These are phyloP conservation scores for Cheirogaleus medius DNA, from an alignment of 2,113 vertebrate species.

Conservation along the genomic window DNA sequence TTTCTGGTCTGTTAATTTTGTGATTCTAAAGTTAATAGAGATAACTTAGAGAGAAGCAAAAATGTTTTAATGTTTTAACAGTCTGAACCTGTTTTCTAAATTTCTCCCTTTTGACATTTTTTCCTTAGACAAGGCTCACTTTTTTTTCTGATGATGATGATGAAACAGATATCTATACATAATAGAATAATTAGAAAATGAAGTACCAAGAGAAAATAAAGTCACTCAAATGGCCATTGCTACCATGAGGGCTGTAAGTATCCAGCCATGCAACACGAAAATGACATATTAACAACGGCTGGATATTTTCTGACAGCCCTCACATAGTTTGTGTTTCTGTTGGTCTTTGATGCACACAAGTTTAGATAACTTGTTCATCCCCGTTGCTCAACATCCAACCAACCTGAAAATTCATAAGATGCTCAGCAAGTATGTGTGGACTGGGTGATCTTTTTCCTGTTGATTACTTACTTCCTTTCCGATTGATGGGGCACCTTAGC, in stretches of 20 bases:
- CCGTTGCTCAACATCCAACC: background rate
- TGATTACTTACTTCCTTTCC: background rate
- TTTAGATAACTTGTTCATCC: background rate
- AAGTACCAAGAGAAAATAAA: background rate
- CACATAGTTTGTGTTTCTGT: background rate
- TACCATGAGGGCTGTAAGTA: background rate
- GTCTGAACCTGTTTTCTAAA: constrained; percentile 13
- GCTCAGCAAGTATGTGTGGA: background rate
- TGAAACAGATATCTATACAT: background rate
- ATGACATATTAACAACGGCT: too few relatives aligned
- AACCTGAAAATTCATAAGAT: background rate
- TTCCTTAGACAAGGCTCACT: background rate
- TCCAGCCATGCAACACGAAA: too few relatives aligned
- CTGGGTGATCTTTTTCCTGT: background rate
- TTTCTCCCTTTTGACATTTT: background rate
- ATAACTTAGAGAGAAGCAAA: constrained; percentile 14
- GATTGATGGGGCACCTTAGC: background rate
- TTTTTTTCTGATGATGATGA: background rate
- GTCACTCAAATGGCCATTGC: background rate
- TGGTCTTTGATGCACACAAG: background rate
- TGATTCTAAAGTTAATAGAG: constrained; percentile 48
- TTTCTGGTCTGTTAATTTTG: constrained; percentile 61
- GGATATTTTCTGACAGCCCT: too few relatives aligned
- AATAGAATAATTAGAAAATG: background rate
- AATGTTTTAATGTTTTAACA: constrained; percentile 14